phyloP scores from a whole-genome alignment of 2,113 vertebrate species.

The Festucalex cinctus region DNA sequence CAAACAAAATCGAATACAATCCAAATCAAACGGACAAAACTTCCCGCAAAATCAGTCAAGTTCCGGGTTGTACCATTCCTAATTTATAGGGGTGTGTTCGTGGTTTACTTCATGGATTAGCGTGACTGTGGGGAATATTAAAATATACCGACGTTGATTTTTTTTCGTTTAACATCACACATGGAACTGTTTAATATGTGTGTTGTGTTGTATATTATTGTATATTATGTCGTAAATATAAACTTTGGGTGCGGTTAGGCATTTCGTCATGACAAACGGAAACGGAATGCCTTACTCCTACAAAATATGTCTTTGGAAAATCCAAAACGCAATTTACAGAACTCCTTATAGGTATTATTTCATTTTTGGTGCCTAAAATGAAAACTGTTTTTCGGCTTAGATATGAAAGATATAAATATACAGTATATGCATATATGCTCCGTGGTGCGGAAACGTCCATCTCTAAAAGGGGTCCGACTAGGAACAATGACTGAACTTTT shows the following conservation, averaged over 20 bases:
- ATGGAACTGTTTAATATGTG: no score
- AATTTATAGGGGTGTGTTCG: neutral
- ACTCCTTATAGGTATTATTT: no score
- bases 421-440: no score
- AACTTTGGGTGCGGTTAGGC: neutral
- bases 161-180: no score
- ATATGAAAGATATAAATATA: no score
- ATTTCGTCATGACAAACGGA: neutral
- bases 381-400: no score
- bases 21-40: neutral
- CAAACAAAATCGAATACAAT: neutral
- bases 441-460: neutral
- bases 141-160: no score
- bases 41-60: constrained; percentile 33
- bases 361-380: no score
- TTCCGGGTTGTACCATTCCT: constrained; percentile 3
- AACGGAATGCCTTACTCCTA: no score
- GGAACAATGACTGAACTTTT: neutral
- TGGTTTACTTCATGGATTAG: no score
- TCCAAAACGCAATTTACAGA: neutral
- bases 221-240: neutral
- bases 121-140: no score
- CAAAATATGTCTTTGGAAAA: neutral
- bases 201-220: no score
- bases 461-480: neutral